Evolutionary conservation across 2,113 vertebrate genomes (phyloP).

Genomic region (Recurvirostra avosetta): DNA sequence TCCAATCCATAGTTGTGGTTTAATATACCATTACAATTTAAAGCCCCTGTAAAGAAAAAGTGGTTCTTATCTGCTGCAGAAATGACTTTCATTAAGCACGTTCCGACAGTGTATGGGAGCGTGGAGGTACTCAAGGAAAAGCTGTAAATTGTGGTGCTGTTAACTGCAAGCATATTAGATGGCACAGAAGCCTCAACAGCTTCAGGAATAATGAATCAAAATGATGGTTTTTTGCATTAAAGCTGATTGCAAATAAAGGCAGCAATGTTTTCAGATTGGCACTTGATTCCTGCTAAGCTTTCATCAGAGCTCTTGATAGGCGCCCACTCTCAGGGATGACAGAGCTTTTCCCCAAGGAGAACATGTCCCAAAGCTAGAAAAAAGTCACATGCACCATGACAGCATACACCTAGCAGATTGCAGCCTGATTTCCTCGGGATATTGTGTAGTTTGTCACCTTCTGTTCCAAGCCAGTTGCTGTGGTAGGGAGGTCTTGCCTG

Average conservation of each 20-base stretch:
- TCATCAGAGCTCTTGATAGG: not conserved
- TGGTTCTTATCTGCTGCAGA: constrained; percentile 56
- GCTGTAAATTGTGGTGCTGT: constrained; percentile 50
- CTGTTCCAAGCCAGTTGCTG: not conserved
- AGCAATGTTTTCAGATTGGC: not conserved
- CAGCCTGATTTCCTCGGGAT: not conserved
- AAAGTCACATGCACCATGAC: not conserved
- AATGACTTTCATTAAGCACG: constrained; percentile 66
- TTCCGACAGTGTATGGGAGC: constrained; percentile 8
- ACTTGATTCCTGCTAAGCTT: not conserved
- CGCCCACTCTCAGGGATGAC: fast-evolving
- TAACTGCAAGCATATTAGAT: constrained; percentile 40
- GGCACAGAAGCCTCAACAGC: constrained; percentile 5
- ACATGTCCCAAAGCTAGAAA: not conserved
- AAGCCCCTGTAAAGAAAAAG: constrained; percentile 54
- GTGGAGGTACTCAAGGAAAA: constrained; percentile 56
- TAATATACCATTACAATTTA: constrained; percentile 71
- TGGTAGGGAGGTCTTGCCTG: not conserved
- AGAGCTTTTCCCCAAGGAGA: not conserved
- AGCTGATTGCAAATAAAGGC: constrained; percentile 20
- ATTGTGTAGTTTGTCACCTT: not conserved
- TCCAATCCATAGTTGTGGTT: constrained; percentile 35
- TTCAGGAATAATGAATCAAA: constrained; percentile 32
- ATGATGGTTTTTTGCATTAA: not conserved
- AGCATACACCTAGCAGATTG: not conserved